phyloP scores from a whole-genome alignment of 2,113 vertebrate genomes.

The Xyliphius kryptos region DNA sequence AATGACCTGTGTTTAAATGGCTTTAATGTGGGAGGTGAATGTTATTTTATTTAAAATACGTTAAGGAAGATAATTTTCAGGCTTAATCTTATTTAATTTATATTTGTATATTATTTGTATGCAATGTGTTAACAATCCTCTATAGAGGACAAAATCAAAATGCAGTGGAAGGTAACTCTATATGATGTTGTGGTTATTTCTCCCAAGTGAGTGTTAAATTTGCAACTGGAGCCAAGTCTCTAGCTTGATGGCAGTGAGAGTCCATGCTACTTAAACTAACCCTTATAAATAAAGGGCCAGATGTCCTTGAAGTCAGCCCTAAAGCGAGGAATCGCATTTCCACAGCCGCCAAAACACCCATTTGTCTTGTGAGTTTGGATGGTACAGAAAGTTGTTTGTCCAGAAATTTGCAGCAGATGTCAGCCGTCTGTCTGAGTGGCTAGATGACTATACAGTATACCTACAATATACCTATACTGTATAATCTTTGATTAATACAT shows the following conservation, averaged over 20 bases:
- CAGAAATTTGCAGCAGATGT: conserved; percentile 9
- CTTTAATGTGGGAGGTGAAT: not conserved
- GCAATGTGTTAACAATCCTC: conserved; percentile 7
- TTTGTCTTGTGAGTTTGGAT: conserved; percentile 23
- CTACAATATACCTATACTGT: too few species aligned
- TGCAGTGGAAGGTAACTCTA: conserved; percentile 41
- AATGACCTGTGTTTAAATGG: too few species aligned
- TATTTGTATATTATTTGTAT: not conserved
- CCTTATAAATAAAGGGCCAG: conserved; percentile 38
- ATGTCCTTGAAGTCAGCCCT: conserved; percentile 21
- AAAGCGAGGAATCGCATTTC: conserved; percentile 4
- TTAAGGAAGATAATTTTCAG: not conserved
- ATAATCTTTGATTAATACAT: too few species aligned
- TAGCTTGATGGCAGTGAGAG: conserved; percentile 21
- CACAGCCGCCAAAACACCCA: conserved; percentile 11
- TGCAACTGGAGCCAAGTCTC: conserved; percentile 48
- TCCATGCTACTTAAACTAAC: conserved; percentile 9
- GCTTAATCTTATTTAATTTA: not conserved
- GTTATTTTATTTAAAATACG: not conserved
- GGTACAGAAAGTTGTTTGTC: conserved; percentile 3
- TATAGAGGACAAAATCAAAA: conserved; percentile 2
- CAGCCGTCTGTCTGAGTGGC: conserved; percentile 3
- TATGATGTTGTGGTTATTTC: conserved; percentile 38
- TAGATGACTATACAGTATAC: too few species aligned
- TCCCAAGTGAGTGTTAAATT: conserved; percentile 41